phyloP scores from a whole-genome alignment of 2,797 vertebrate genomes.

The Fringilla coelebs region DNA sequence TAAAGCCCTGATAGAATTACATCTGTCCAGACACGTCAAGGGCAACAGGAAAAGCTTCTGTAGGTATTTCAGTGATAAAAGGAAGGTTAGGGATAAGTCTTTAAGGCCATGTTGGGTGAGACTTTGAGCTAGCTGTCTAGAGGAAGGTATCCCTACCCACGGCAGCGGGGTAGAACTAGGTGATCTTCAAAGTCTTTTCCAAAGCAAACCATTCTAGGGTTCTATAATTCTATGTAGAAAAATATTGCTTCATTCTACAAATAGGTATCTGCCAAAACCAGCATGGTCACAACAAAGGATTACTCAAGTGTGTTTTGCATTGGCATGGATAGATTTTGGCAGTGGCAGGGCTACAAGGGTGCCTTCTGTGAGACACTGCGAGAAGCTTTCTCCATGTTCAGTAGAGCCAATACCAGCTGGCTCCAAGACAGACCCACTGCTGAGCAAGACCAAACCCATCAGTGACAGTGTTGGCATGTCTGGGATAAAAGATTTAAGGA shows the following conservation, averaged over 20 bases:
- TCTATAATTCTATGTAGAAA: not conserved
- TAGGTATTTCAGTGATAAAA: not conserved
- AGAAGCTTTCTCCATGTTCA: not conserved
- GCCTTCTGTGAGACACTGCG: not conserved
- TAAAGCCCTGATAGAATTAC: not conserved
- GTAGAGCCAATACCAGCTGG: not conserved
- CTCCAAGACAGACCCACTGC: not conserved
- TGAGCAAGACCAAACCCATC: not conserved
- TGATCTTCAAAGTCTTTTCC: not conserved
- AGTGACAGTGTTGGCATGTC: not conserved
- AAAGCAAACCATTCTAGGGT: not conserved
- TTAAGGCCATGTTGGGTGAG: not conserved
- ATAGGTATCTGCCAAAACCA: not conserved
- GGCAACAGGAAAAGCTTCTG: not conserved
- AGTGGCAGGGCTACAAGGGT: no score
- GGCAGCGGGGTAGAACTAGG: rapidly evolving
- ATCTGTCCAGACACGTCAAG: not conserved
- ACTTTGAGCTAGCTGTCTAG: not conserved
- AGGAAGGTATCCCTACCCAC: no score
- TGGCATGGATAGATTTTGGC: rapidly evolving
- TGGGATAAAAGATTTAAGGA: not conserved
- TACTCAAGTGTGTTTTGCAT: not conserved
- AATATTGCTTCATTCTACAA: not conserved
- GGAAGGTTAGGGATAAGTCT: not conserved
- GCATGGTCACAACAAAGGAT: not conserved